Percentiles rank a stretch among this genome's conserved stretches.
These are phyloP conservation scores for Hemaris fuciformis DNA, from an alignment of 2,888 invertebrate species.

Conservation along the genomic window DNA sequence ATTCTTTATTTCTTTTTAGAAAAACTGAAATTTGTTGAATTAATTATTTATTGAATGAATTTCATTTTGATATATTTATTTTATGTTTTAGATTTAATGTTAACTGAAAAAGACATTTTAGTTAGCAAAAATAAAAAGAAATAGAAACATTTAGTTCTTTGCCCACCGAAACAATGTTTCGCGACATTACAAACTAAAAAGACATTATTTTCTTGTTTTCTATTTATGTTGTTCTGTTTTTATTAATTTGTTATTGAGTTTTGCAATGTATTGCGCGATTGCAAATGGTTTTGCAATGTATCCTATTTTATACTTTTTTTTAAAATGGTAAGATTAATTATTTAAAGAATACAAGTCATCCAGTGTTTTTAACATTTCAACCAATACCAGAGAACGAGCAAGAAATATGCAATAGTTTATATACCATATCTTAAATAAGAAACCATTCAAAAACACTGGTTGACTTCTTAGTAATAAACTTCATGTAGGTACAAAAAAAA, in stretches of 20 bases:
- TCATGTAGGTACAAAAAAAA: not conserved
- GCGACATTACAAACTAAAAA: conserved; percentile 14
- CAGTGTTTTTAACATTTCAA: not conserved
- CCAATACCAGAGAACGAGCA: not conserved
- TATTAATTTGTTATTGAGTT: not conserved
- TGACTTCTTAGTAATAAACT: not conserved
- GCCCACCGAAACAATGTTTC: conserved; percentile 33
- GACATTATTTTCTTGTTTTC: conserved; percentile 19
- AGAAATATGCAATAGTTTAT: no score
- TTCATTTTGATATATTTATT: not conserved
- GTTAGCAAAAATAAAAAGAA: not conserved
- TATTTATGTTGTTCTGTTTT: conserved; percentile 3
- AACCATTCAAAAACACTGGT: not conserved
- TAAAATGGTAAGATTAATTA: no score
- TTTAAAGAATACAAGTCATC: not conserved
- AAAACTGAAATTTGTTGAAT: not conserved
- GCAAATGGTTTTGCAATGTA: not conserved
- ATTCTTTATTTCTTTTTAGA: not conserved
- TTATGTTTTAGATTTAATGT: not conserved
- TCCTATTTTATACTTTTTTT: not conserved
- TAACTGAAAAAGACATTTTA: not conserved
- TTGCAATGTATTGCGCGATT: not conserved
- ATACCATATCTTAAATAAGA: no score
- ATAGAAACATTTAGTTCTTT: not conserved
- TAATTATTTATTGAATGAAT: not conserved